Evolutionary conservation across 1,140 invertebrate genomes (phyloP).

Genomic region (Ooceraea biroi): DNA sequence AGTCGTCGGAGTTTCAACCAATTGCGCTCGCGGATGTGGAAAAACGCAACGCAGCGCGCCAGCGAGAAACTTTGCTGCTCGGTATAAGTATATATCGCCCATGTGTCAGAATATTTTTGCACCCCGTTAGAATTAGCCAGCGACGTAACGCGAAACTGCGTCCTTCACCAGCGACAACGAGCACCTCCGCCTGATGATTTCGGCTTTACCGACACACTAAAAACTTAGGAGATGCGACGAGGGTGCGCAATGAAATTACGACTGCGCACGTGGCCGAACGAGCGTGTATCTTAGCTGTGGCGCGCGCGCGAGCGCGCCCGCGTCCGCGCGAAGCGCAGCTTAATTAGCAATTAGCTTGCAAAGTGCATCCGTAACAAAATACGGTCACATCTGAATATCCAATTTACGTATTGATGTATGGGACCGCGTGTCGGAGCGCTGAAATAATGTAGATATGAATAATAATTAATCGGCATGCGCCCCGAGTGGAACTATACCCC

Average conservation of each 20-base stretch:
- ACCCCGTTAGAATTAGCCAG: too few relatives aligned
- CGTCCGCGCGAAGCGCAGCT: conserved; percentile 50
- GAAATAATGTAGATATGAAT: conserved; percentile 70
- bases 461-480: conserved; percentile 73
- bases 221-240: conserved; percentile 20
- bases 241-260: conserved; percentile 45
- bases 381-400: conserved; percentile 67
- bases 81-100: too few relatives aligned
- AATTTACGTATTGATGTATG: conserved; percentile 59
- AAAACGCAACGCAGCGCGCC: conserved; percentile 23
- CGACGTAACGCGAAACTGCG: too few relatives aligned
- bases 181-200: too few relatives aligned
- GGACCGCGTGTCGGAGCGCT: conserved; percentile 29
- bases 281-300: too few relatives aligned
- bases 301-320: too few relatives aligned
- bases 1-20: conserved; percentile 56
- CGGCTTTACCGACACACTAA: too few relatives aligned
- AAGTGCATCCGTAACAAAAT: conserved; percentile 57
- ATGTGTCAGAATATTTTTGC: too few relatives aligned
- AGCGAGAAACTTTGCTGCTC: conserved; percentile 20
- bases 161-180: too few relatives aligned
- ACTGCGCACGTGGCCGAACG: too few relatives aligned
- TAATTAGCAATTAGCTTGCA: conserved; percentile 65
- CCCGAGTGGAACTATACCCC: conserved; percentile 51
- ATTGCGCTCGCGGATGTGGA: conserved; percentile 43